Base-by-base conservation (phyloP, 2,888 invertebrate genomes). In the Gibbula magus region DNA sequence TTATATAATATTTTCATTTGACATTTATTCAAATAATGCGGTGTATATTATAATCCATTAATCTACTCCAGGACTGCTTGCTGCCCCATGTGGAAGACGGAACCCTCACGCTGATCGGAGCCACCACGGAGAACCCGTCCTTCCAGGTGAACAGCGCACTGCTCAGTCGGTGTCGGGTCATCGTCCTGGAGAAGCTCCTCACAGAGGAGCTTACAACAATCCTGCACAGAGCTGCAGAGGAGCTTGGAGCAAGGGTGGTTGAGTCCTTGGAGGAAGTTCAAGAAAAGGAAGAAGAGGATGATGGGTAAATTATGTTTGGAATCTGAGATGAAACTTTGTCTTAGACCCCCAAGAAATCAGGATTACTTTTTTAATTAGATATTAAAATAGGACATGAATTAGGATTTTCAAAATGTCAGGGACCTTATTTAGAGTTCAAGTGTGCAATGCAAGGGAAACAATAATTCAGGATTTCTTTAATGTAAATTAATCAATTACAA, bases 81-180 rank as follows among this genome's bases (percentile, higher is more conserved):
- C 92, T 97, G 81, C 95, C 96, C 2, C 96, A 96, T 92, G 95
- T 97, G 20, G 97, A 97, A 92, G 95, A 95, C 92, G 97, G 97
- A 0, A 95, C 95, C 35, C 95, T 97, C 53, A 95, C 94, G 66
- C 93, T 97, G 81, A 94, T 97, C 80, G 97, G 97, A 39, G 97
- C 97, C 0, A 97, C 97, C 0, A 97, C 97, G 54, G 97, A 97
- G 92, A 97, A 97, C 92, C 97, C 97, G n/a, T 96, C 96, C 0
- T 97, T 96, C 91, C 95, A 95, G 88, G 94, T 97, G 75, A 97
- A 97, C 92, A 95, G 95, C 85, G 96, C 97, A 0, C 92, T 97
- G 51, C 93, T 97, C 13, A 96, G 96, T 91, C 94, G 97, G 32
- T 96, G 96, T 89, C 94, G 96, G 84, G 96, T 97, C 1, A 94